phyloP scores from a whole-genome alignment of 2,113 vertebrate genomes.

The Euleptes europaea region DNA sequence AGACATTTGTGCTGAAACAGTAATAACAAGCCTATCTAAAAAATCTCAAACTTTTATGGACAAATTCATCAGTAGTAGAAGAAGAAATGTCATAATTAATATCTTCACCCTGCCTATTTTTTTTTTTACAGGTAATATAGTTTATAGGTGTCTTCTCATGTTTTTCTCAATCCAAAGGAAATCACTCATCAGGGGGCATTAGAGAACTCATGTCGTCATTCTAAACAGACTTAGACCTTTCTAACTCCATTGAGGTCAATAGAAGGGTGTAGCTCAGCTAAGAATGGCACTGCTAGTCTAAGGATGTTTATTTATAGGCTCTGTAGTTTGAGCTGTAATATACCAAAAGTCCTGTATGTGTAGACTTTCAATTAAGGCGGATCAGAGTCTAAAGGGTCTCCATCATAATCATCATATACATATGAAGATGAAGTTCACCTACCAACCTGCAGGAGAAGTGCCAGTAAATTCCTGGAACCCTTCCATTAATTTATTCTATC shows the following conservation, averaged over 20 bases:
- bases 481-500: no score
- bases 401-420: no score
- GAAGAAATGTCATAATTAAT: background rate
- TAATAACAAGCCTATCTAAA: background rate
- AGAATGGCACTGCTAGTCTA: background rate
- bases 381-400: background rate
- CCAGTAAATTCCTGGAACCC: no score
- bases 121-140: background rate
- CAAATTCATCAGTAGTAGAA: background rate
- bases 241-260: no score
- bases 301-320: background rate
- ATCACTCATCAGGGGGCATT: background rate
- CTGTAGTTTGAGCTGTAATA: background rate
- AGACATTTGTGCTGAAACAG: background rate
- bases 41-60: background rate
- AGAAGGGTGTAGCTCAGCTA: no score
- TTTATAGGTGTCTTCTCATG: background rate
- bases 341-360: background rate
- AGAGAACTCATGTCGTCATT: no score
- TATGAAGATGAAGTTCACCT: no score
- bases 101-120: background rate
- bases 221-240: no score
- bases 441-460: no score
- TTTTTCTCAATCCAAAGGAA: background rate
- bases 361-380: background rate